These are phyloP conservation scores for Elegia similella DNA, from an alignment of 2,888 invertebrate species.

Conservation along the genomic window DNA sequence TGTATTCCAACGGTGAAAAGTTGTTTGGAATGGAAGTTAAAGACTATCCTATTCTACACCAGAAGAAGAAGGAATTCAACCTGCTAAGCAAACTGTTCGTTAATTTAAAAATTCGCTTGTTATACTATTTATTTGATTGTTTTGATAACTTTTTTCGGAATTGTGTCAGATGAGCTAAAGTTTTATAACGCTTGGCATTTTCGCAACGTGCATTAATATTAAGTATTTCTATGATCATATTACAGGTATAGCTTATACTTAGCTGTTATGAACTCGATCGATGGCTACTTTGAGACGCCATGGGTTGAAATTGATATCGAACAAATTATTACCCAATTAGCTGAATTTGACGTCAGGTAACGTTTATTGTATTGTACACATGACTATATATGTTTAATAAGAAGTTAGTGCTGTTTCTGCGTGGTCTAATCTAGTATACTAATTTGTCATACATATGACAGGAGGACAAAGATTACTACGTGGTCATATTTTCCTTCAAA, in stretches of 20 bases:
- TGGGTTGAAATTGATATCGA: slow-evolving; percentile 94
- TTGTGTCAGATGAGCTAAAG: no score
- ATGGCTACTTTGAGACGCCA: slow-evolving; percentile 91
- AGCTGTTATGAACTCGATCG: slow-evolving; percentile 91
- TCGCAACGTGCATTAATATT: neutral
- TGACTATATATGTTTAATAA: no score
- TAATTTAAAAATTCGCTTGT: neutral
- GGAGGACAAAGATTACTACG: no score
- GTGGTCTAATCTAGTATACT: no score
- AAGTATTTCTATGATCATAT: slow-evolving; percentile 13
- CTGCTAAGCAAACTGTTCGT: slow-evolving; percentile 90
- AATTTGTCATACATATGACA: no score
- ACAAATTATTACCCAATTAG: slow-evolving; percentile 88
- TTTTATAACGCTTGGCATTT: no score
- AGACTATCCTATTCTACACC: slow-evolving; percentile 90
- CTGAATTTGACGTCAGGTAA: slow-evolving; percentile 91
- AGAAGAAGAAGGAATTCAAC: slow-evolving; percentile 91
- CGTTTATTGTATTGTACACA: no score
- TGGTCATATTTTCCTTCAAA: no score
- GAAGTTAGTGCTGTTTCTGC: no score
- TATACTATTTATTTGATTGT: neutral
- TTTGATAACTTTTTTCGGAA: neutral
- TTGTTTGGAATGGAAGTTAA: slow-evolving; percentile 92
- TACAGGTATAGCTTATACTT: slow-evolving; percentile 84
- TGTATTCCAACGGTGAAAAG: slow-evolving; percentile 91